Evolutionary conservation across 2,797 vertebrate species (phyloP).

Genomic region (Acomys russatus): DNA sequence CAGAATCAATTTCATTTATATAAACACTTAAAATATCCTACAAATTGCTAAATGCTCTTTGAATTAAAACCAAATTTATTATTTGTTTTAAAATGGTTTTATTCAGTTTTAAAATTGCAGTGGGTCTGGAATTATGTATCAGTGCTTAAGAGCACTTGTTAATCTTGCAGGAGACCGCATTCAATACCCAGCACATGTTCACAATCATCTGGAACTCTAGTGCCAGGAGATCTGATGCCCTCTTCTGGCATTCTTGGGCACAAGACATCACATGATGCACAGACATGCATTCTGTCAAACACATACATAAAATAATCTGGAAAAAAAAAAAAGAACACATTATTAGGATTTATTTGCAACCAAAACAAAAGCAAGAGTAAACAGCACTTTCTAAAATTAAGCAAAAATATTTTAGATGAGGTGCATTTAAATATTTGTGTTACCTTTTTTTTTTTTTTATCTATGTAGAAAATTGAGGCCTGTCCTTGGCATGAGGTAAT

Average conservation of each 20-base stretch:
- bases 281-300: not conserved
- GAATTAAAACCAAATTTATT: conserved; percentile 63
- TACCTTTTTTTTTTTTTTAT: not conserved
- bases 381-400: conserved; percentile 59
- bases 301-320: not conserved
- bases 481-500: conserved; percentile 30
- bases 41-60: conserved; percentile 1
- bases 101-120: too few species aligned
- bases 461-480: conserved; percentile 64
- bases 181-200: too few species aligned
- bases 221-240: too few species aligned
- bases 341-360: conserved; percentile 46
- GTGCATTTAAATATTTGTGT: conserved; percentile 51
- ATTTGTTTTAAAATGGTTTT: conserved; percentile 49
- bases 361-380: conserved; percentile 57
- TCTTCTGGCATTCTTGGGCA: not conserved
- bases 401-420: conserved; percentile 53
- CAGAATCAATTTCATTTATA: not conserved
- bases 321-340: conserved; percentile 30
- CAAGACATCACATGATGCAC: not conserved
- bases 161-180: too few species aligned
- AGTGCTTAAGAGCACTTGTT: too few species aligned
- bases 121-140: too few species aligned
- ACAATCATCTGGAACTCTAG: too few species aligned
- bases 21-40: conserved; percentile 48